Evolutionary conservation across 2,113 vertebrate species (phyloP), one percentile per base, ranked within the genome.

Genomic region (Dipodomys ordii): DNA sequence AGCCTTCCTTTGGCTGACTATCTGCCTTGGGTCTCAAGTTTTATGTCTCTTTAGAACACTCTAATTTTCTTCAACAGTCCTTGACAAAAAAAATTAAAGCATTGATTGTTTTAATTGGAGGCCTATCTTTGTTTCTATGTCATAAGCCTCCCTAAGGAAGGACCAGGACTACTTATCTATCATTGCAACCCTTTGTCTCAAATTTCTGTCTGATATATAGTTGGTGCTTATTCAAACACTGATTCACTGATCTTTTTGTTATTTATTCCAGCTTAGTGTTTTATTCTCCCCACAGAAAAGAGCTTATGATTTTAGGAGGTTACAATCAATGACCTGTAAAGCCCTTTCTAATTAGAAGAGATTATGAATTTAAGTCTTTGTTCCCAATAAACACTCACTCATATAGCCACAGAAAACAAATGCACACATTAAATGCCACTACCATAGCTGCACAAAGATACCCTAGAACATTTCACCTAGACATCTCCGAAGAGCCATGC

Each of bases 271-370:
- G 32, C 1, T 93, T 76, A 60, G 72, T 85, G 32, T 93, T 89
- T 82, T 23, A 69, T 20, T 73, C 79, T 92, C 72, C 71, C 53
- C 69, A 73, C 8, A 85, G 88, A 83, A 5, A 69, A 80, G 49
- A 67, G 81, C 84, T 84, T 92, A 90, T 49, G 39, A 69, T 67
- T 80, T 88, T 77, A 87, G 77, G 72, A 86, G 18, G 73, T 86
- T 74, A 39, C 35, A 83, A 19, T 83, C 73, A 91, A 19, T 92
- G 90, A 94, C 93, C 81, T 80, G 30, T n/a, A 90, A 96, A 92
- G 15, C 57, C 39, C 32, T 67, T 62, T 87, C 72, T 94, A 92
- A 84, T 96, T 87, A 95, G 60, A 77, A 78, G 60, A 93, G 69
- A 89, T 89, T 87, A 89, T 44, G 46, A 85, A 83, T 91, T 95